Evolutionary conservation across 2,888 invertebrate species (phyloP), one percentile per base, ranked within the genome.

Genomic region (Cheilosia grossa): DNA sequence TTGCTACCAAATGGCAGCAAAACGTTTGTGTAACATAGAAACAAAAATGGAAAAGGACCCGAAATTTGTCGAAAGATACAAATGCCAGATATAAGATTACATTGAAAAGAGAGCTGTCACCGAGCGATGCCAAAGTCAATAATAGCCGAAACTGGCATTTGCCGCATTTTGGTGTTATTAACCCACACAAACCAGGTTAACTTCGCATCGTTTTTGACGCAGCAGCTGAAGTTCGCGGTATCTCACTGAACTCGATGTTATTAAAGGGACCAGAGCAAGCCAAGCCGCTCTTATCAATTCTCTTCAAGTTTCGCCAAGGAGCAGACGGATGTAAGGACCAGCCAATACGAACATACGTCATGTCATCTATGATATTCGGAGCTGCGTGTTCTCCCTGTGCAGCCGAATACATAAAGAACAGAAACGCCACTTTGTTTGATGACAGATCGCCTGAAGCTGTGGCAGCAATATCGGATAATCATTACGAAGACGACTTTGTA

Each of bases 141-240:
- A 15, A 0, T n/a, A 5, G 15, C 6, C 42, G 42, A 5, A 42
- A 2, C 5, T 42, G 42, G 42, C n/a, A 42, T 2, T 42, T 42
- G 42, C 42, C 42, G n/a, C 42, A 42, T 5, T 42, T 42, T 13
- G 42, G 42, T n/a, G 42, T 42, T 13, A 13, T 42, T 42, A 42
- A 42, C 42, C 42, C 42, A 42, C 42, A 42, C 42, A 42, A 42
- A 1, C 42, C 42, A 15, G n/a, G 3, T 0, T n/a, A 42, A 13
- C n/a, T n/a, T 15, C n/a, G n/a, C 1, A 5, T 6, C 15, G 42
- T 42, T 0, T 15, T 15, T 1, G 89, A 90, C 70, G 89, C 90
- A 7, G 89, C 89, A 2, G 89, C 89, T 0, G 19, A 37, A 37
- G 33, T 33, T 2, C 7, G 21, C n/a, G 47, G 47, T 2, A 15